Base-by-base conservation (phyloP, 2,797 vertebrate species). In the Rhinella marina region DNA sequence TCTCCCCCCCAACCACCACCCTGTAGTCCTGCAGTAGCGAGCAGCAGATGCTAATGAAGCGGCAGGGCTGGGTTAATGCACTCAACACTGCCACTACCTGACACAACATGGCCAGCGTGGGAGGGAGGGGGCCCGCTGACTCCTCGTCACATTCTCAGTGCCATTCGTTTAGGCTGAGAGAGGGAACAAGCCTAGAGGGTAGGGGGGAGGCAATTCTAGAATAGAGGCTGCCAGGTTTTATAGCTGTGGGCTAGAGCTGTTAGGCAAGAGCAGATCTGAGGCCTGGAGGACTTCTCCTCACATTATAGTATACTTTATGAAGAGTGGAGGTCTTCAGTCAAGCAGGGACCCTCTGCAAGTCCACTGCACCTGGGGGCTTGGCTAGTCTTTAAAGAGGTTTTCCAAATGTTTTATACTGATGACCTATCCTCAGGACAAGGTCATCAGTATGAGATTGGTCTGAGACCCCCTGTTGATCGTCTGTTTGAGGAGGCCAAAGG, bases 71-170 rank as follows among this genome's bases (percentile, higher is more conserved):
- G 89, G 88, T 92, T 93, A 91, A 90, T 90, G 92, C 91, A 93
- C 94, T 95, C 94, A 94, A 93, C 92, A 94, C 93, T 93, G 94
- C 94, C 94, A 91, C 93, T 94, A 87, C 93, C 94, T 92, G 94
- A 94, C 94, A 93, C 93, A 92, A 94, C 92, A 32, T 91, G 92
- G 88, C 93, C 94, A 93, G 88, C 92, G 93, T 92, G 91, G 61
- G 76, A 25, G 66, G 85, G 75, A 77, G 50, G 85, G 32, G 85
- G 57, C 66, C 82, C 17, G 23, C 52, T 23, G 32, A 19, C 66
- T n/a, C 50, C 48, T 19, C 54, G 16, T 73, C 32, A 41, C 21
- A 73, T 41, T 73, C 52, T 77, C 73, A 25, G 73, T 52, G 41
- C 73, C 73, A 50, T 23, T 41, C 32, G 32, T 41, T 41, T 41